Conservation (phyloP, 2,113 vertebrate species). For the Gambusia holbrooki region DNA sequence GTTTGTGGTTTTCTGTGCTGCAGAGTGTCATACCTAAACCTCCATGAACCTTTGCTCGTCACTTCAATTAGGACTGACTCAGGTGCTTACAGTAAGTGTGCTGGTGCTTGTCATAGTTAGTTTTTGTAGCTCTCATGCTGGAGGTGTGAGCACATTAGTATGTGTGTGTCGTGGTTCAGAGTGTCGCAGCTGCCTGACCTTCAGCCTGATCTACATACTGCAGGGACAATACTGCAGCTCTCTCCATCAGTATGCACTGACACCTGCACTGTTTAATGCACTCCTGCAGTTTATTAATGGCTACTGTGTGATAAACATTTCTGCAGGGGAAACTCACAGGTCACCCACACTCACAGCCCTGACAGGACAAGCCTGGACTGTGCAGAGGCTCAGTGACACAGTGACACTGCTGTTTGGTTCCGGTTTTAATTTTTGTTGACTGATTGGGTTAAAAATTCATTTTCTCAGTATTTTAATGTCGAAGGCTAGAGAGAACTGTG, state of each 20-base stretch:
- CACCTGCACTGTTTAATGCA: constrained; percentile 81
- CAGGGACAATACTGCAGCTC: constrained; percentile 67
- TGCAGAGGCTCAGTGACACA: background rate
- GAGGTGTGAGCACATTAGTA: constrained; percentile 54
- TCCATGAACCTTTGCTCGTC: background rate
- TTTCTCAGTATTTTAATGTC: too few relatives aligned
- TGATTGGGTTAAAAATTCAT: too few relatives aligned
- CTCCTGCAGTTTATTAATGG: constrained; percentile 82
- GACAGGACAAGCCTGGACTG: background rate
- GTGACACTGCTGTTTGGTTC: background rate
- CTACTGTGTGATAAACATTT: constrained; percentile 79
- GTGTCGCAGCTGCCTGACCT: constrained; percentile 55
- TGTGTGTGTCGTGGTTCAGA: constrained; percentile 57
- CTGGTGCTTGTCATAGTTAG: background rate
- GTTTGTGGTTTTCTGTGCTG: background rate
- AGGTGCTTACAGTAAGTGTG: background rate
- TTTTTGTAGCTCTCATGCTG: constrained; percentile 4
- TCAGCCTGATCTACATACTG: constrained; percentile 75
- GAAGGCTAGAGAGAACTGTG: too few relatives aligned
- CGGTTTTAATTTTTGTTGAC: too few relatives aligned
- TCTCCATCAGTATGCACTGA: constrained; percentile 80
- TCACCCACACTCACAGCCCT: constrained; percentile 47
- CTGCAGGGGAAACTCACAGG: constrained; percentile 65
- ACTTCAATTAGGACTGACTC: background rate
- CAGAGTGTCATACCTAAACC: background rate